Evolutionary conservation across 2,797 vertebrate species (phyloP).

Genomic region (Antennarius maculatus): DNA sequence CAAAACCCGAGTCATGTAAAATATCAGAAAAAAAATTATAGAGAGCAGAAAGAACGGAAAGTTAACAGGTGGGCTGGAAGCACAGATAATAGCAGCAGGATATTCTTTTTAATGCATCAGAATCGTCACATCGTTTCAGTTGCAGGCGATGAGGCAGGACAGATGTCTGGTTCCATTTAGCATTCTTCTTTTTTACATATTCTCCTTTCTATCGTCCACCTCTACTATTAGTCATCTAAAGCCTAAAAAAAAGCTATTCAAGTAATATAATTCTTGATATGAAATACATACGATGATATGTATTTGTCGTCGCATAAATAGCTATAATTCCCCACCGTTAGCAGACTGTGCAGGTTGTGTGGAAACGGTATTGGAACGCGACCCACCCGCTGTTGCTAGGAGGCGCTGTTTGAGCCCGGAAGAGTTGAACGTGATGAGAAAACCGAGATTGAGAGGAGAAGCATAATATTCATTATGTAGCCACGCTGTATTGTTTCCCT

Average conservation of each 20-base stretch:
- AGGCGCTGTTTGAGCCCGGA: constrained; percentile 77
- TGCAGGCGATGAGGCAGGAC: background rate
- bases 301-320: accelerated
- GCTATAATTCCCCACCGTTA: background rate
- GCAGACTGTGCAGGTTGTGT: background rate
- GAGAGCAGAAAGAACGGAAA: background rate
- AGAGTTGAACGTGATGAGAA: constrained; percentile 41
- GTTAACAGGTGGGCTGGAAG: no score
- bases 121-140: background rate
- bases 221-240: no score
- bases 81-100: background rate
- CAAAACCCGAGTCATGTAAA: background rate
- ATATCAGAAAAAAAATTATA: background rate
- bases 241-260: no score
- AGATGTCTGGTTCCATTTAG: constrained; percentile 5
- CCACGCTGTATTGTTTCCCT: background rate
- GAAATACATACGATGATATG: no score
- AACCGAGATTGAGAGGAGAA: constrained; percentile 43
- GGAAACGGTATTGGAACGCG: constrained; percentile 39
- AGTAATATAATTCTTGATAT: no score
- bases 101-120: background rate
- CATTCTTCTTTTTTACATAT: background rate
- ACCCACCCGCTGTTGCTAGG: constrained; percentile 64
- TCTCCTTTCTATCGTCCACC: no score
- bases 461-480: background rate